Base-by-base conservation (phyloP, 2,113 vertebrate species). In the Acanthochromis polyacanthus region DNA sequence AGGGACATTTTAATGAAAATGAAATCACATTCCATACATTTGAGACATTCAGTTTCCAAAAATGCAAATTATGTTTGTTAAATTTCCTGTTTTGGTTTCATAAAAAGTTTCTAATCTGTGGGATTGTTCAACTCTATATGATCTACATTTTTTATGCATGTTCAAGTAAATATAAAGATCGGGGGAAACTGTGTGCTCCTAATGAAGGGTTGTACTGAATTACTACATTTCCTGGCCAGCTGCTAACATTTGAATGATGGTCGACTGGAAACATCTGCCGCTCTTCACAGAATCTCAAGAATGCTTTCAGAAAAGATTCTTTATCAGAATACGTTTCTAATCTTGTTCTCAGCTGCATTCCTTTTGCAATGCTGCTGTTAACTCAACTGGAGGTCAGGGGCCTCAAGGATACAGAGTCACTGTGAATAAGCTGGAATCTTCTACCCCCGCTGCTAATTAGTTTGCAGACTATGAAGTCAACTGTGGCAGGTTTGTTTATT, bases 291-390 rank as follows among this genome's bases (percentile, higher is more conserved):
- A 75, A 62, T 69, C 55, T 22, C 16, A 62, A 22, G 75, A 88
- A 86, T 64, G 71, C 12, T 5, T 38, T 48, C 32, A 65, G 69
- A 60, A 66, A 56, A 72, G 32, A 56, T 23, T 60, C 66, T 50
- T 77, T 23, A 75, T 83, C 76, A 45, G 20, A 71, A 53, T 73
- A 62, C 62, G 70, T 64, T 81, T 83, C 61, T 60, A 81, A 78
- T 69, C 51, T 51, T 9, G 22, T 6, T 38, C 38, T 45, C 46
- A 15, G 40, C 40, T 68, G 38, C 43, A 71, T 19, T 73, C 28
- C 36, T 68, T 3, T 36, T 36, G 32, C 32, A 17, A 4, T 17
- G 45, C 6, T 63, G n/a, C 5, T 11, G 56, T 50, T 60, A 51
- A 63, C 64, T 59, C 7, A 51, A 59, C 67, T 61, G 83, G 77